Evolutionary conservation across 2,113 vertebrate species (phyloP).

Genomic region (Coregonus clupeaformis): DNA sequence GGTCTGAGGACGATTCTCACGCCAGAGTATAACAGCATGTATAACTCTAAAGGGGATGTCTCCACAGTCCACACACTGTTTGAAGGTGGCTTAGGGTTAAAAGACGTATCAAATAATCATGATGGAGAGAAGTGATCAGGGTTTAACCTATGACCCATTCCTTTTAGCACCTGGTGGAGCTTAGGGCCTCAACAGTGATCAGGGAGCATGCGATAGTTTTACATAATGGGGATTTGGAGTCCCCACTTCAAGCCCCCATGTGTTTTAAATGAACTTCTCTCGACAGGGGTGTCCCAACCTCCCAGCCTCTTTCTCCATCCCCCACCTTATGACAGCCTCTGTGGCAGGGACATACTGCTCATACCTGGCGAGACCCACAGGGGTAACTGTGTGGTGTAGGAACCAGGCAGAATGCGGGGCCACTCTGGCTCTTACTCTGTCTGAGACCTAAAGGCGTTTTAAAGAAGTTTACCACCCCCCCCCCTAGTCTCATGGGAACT

Average conservation of each 20-base stretch:
- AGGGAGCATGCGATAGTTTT: constrained; percentile 23
- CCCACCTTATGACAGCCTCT: constrained; percentile 16
- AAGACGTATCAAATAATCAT: constrained; percentile 10
- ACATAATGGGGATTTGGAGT: constrained; percentile 29
- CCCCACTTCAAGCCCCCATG: constrained; percentile 20
- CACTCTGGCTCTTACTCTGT: not conserved
- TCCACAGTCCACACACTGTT: constrained; percentile 6
- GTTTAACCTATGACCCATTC: no score
- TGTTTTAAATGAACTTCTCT: constrained; percentile 42
- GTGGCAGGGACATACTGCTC: constrained; percentile 56
- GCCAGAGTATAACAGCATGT: constrained; percentile 27
- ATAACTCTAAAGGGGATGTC: constrained; percentile 20
- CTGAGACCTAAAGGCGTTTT: not conserved
- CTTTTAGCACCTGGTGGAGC: not conserved
- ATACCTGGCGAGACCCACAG: constrained; percentile 53
- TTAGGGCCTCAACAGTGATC: constrained; percentile 23
- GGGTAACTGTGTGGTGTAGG: constrained; percentile 31
- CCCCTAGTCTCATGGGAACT: not conserved
- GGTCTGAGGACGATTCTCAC: constrained; percentile 46
- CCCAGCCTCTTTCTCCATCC: not conserved
- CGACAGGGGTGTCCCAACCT: constrained; percentile 35
- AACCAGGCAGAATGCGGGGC: constrained; percentile 22
- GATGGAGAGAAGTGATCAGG: constrained; percentile 1
- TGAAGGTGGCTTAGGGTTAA: constrained; percentile 20
- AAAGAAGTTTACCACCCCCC: no score